These are phyloP conservation scores for Campodea augens DNA, from an alignment of 1,140 invertebrate species.

Conservation along the genomic window DNA sequence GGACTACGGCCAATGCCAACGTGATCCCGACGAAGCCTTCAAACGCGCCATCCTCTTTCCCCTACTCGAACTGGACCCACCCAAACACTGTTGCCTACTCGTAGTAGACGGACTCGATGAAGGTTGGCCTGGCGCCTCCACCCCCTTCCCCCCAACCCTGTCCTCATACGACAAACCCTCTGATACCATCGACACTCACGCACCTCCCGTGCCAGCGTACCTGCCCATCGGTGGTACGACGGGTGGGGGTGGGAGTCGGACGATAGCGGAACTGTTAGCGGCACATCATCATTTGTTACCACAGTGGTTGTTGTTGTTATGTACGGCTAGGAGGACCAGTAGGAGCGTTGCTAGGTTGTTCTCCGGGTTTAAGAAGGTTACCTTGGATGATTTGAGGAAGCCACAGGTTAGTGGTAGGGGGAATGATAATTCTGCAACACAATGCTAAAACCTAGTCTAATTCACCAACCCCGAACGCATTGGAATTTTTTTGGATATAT, in stretches of 20 bases:
- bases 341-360: slow-evolving; percentile 66
- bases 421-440: too few species aligned
- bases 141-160: too few species aligned
- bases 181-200: slow-evolving; percentile 20
- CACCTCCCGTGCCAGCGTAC: slow-evolving; percentile 17
- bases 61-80: slow-evolving; percentile 56
- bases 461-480: too few species aligned
- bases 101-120: slow-evolving; percentile 87
- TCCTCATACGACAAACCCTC: slow-evolving; percentile 22
- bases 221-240: slow-evolving; percentile 21
- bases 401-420: slow-evolving; percentile 62
- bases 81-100: slow-evolving; percentile 61
- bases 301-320: slow-evolving; percentile 77
- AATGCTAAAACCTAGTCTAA: too few species aligned
- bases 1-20: slow-evolving; percentile 18
- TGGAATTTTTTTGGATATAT: too few species aligned
- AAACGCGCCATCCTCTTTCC: slow-evolving; percentile 73
- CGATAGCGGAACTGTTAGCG: slow-evolving; percentile 66
- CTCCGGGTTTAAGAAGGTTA: slow-evolving; percentile 82
- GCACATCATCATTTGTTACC: slow-evolving; percentile 84
- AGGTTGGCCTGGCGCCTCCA: slow-evolving; percentile 19
- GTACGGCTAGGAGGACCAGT: slow-evolving; percentile 53
- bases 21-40: slow-evolving; percentile 75
- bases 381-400: slow-evolving; percentile 72
- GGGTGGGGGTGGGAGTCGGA: slow-evolving; percentile 26